A percentile compares a stretch with the other conserved stretches of the same genome.
Evolutionary conservation across 2,113 vertebrate species (phyloP).

Genomic region (Gulo gulo): DNA sequence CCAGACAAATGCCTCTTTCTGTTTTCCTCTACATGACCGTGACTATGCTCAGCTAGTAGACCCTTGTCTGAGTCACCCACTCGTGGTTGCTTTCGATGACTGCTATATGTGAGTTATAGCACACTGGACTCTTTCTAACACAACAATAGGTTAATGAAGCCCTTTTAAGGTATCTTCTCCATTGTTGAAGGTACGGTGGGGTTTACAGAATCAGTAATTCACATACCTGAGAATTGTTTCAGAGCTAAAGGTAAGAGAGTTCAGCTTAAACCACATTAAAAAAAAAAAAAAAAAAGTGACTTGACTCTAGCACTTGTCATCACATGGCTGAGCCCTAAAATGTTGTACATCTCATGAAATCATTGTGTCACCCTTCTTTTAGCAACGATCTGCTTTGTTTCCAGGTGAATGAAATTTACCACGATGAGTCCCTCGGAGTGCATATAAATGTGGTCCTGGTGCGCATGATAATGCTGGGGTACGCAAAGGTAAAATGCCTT

Average conservation of each 20-base stretch:
- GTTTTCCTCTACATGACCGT: rapidly evolving
- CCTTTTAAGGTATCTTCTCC: background rate
- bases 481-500: constrained; percentile 90
- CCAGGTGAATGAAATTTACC: constrained; percentile 99
- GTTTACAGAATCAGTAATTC: background rate
- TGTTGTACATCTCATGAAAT: background rate
- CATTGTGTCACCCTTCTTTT: background rate
- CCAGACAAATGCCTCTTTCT: background rate
- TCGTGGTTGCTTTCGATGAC: background rate
- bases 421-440: constrained; percentile 94
- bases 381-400: background rate
- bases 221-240: background rate
- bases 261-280: background rate
- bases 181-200: background rate
- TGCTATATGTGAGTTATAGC: background rate
- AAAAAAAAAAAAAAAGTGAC: background rate
- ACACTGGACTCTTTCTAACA: background rate
- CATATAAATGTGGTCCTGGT: constrained; percentile 99
- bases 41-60: background rate
- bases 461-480: constrained; percentile 98
- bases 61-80: background rate
- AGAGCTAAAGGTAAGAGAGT: background rate
- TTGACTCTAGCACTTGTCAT: background rate
- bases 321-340: background rate
- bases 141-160: background rate